Conservation (phyloP, 2,113 vertebrate genomes). For the Damaliscus lunatus region DNA sequence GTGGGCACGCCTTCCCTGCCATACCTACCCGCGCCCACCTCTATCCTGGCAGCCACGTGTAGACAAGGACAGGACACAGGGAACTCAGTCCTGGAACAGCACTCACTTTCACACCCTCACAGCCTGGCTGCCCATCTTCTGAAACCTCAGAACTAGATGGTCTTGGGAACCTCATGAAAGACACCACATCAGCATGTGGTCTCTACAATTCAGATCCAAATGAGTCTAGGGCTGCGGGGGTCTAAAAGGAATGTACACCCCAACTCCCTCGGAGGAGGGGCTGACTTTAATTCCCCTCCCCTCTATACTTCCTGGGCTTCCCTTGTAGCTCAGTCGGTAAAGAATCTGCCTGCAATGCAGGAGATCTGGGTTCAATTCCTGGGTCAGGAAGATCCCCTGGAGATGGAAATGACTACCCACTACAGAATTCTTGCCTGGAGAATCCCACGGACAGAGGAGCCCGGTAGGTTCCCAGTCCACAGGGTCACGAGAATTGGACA, state of each 20-base stretch:
- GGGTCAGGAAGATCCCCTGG: not conserved
- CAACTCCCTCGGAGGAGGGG: rapidly evolving
- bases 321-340: not conserved
- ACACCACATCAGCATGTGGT: rapidly evolving
- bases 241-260: too few relatives aligned
- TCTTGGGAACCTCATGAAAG: rapidly evolving
- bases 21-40: rapidly evolving
- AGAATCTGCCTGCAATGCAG: not conserved
- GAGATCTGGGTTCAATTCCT: not conserved
- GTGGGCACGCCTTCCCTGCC: rapidly evolving
- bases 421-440: not conserved
- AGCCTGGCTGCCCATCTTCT: rapidly evolving
- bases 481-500: rapidly evolving
- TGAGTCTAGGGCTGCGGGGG: rapidly evolving
- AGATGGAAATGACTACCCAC: not conserved
- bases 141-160: not conserved
- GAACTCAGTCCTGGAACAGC: rapidly evolving
- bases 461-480: not conserved
- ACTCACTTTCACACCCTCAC: rapidly evolving
- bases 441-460: not conserved
- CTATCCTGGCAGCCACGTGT: rapidly evolving
- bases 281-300: not conserved
- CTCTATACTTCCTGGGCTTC: not conserved
- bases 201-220: not conserved
- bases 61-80: not conserved